A percentile compares a stretch with the other conserved stretches of the same genome.
These are phyloP conservation scores for Hypomesus transpacificus DNA, from an alignment of 2,113 vertebrate species.

Conservation along the genomic window DNA sequence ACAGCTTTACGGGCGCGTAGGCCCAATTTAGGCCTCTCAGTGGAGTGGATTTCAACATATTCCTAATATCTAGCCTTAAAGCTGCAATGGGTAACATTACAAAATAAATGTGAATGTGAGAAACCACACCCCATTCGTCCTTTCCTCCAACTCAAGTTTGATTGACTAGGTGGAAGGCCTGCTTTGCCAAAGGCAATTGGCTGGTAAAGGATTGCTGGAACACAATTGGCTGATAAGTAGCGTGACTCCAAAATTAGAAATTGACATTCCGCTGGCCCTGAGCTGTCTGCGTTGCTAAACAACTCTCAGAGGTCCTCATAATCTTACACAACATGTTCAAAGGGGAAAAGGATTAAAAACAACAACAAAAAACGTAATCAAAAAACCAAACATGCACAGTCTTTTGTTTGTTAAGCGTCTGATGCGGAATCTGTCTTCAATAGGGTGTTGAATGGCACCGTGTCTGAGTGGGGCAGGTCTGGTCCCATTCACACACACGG, in stretches of 20 bases:
- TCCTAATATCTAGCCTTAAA: no score
- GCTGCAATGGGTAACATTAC: no score
- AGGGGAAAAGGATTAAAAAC: no score
- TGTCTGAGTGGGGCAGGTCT: slow-evolving; percentile 16
- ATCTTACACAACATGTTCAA: no score
- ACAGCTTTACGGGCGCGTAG: slow-evolving; percentile 48
- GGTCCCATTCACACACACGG: neutral
- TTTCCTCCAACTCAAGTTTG: no score
- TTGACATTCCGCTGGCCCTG: slow-evolving; percentile 38
- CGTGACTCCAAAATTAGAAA: no score
- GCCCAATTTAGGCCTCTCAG: slow-evolving; percentile 17
- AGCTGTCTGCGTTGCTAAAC: slow-evolving; percentile 4
- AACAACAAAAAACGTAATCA: no score
- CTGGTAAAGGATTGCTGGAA: slow-evolving; percentile 30
- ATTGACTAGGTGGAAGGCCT: no score
- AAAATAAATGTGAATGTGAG: no score
- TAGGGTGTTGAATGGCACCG: slow-evolving; percentile 24
- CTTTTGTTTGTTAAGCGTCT: neutral
- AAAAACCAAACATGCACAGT: neutral
- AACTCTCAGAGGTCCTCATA: no score
- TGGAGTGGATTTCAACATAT: no score
- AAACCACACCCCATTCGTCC: no score
- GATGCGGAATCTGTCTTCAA: slow-evolving; percentile 23
- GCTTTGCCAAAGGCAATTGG: slow-evolving; percentile 20
- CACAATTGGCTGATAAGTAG: slow-evolving; percentile 35